phyloP scores from a whole-genome alignment of 2,888 invertebrate genomes.

The Belgica antarctica region DNA sequence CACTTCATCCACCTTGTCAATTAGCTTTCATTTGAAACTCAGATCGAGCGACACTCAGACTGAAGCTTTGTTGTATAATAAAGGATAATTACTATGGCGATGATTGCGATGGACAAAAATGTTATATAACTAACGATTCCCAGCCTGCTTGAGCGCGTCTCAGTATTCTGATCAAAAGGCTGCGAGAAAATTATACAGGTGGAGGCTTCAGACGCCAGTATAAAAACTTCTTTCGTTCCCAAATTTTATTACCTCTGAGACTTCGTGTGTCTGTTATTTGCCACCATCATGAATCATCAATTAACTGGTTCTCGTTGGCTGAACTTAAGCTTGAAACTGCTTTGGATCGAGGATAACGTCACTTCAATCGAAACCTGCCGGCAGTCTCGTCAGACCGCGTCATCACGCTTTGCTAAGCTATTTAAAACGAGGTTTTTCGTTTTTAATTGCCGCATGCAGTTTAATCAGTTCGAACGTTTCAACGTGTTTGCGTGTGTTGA shows the following conservation, averaged over 20 bases:
- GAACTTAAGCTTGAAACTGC: neutral
- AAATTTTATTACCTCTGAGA: conserved; percentile 12
- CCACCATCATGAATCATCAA: conserved; percentile 31
- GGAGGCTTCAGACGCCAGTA: neutral
- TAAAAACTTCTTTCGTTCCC: too few relatives aligned
- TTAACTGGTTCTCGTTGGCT: neutral
- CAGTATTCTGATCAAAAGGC: neutral
- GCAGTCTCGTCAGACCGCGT: neutral
- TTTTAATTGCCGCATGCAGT: neutral
- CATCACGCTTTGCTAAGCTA: neutral
- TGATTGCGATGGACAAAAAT: conserved; percentile 2
- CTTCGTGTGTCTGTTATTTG: neutral
- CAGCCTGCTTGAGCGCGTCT: neutral
- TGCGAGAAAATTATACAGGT: conserved; percentile 20
- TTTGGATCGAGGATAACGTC: neutral
- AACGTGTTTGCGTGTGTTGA: neutral
- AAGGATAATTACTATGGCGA: neutral
- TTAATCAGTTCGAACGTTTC: neutral
- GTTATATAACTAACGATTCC: neutral
- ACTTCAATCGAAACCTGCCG: neutral
- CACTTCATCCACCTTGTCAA: too few relatives aligned
- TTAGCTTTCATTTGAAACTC: neutral
- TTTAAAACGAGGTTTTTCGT: neutral
- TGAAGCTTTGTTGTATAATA: neutral
- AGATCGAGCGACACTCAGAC: conserved; percentile 2